phyloP scores from a whole-genome alignment of 2,113 vertebrate species.

The Eulemur rufifrons region DNA sequence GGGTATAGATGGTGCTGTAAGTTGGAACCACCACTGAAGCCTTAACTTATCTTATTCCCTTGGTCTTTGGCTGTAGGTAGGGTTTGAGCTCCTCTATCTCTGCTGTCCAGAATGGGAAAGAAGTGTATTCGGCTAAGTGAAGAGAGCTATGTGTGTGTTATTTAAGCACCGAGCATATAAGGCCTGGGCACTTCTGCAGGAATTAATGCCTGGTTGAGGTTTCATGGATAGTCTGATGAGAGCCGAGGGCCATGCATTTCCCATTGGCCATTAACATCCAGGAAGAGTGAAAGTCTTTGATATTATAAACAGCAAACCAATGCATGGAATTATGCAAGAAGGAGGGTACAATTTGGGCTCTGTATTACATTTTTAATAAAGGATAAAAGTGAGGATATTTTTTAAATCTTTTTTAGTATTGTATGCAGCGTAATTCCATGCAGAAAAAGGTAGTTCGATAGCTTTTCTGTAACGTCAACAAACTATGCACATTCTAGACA shows the following conservation, averaged over 20 bases:
- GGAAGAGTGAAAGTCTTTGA: not conserved
- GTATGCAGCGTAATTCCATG: not conserved
- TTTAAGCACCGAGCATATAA: not conserved
- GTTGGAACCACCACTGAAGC: not conserved
- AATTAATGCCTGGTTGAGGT: not conserved
- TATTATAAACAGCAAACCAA: not conserved
- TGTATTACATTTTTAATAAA: not conserved
- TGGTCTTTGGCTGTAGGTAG: not conserved
- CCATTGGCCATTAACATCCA: not conserved
- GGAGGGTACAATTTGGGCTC: not conserved
- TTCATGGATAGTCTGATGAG: not conserved
- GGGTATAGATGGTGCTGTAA: not conserved
- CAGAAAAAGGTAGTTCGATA: not conserved
- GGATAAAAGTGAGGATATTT: not conserved
- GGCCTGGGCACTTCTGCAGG: not conserved
- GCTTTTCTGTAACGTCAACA: not conserved
- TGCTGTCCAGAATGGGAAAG: not conserved
- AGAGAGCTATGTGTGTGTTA: not conserved
- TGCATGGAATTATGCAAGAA: not conserved
- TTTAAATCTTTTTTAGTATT: not conserved
- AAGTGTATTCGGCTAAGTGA: not conserved
- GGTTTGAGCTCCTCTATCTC: not conserved
- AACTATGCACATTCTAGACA: rapidly evolving
- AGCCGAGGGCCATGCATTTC: not conserved
- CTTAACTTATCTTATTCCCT: not conserved